A percentile compares a stretch with the other conserved stretches of the same genome.
Conservation (phyloP, 2,113 vertebrate genomes). For the Thunnus thynnus region DNA sequence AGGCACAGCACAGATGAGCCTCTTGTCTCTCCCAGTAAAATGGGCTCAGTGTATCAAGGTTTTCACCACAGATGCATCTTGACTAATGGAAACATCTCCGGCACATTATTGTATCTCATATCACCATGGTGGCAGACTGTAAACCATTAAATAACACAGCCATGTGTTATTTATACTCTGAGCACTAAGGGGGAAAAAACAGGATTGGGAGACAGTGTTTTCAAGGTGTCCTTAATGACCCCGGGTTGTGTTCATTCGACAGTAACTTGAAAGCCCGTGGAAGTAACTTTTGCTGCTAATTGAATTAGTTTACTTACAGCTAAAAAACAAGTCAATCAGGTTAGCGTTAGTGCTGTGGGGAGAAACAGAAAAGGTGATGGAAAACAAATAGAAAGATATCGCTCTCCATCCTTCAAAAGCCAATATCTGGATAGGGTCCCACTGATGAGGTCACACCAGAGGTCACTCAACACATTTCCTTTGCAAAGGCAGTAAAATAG, state of each 20-base stretch:
- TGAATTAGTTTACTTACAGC: slow-evolving; percentile 42
- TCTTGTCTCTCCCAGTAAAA: slow-evolving; percentile 45
- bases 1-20: slow-evolving; percentile 44
- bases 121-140: slow-evolving; percentile 73
- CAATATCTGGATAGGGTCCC: slow-evolving; percentile 11
- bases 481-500: slow-evolving; percentile 1
- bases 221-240: slow-evolving; percentile 71
- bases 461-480: slow-evolving; percentile 45
- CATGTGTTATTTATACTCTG: slow-evolving; percentile 68
- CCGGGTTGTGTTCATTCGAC: slow-evolving; percentile 28
- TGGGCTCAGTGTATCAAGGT: slow-evolving; percentile 67
- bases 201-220: slow-evolving; percentile 31
- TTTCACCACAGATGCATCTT: slow-evolving; percentile 72
- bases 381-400: slow-evolving; percentile 34
- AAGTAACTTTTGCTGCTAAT: slow-evolving; percentile 41
- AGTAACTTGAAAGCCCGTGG: slow-evolving; percentile 38
- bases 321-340: slow-evolving; percentile 42
- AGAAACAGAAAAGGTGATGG: neutral
- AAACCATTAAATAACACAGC: slow-evolving; percentile 68
- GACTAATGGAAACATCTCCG: slow-evolving; percentile 77
- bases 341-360: neutral
- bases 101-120: slow-evolving; percentile 77
- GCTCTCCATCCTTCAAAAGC: slow-evolving; percentile 21
- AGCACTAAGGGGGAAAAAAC: slow-evolving; percentile 36
- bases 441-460: slow-evolving; percentile 32